Evolutionary conservation across 2,113 vertebrate species (phyloP).

Genomic region (Cynoglossus semilaevis): DNA sequence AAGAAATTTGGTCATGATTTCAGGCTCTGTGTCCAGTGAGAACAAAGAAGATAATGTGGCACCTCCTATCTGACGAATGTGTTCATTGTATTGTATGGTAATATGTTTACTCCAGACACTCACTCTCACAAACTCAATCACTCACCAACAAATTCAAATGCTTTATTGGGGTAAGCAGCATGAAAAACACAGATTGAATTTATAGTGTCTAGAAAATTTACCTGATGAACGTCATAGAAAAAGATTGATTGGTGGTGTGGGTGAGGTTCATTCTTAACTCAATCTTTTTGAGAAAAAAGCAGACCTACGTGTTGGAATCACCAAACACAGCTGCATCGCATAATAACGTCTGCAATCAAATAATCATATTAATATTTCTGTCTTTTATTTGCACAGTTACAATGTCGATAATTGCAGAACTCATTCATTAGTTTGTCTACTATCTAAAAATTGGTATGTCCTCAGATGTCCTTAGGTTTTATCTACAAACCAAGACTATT

Average conservation of each 20-base stretch:
- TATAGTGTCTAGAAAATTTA: constrained; percentile 17
- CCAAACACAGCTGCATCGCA: neutral
- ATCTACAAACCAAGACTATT: too few species aligned
- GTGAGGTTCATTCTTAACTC: constrained; percentile 11
- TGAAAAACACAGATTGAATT: constrained; percentile 5
- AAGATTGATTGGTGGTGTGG: neutral
- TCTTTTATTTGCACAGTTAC: too few species aligned
- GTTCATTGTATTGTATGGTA: too few species aligned
- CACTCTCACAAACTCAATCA: too few species aligned
- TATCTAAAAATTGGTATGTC: too few species aligned
- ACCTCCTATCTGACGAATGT: neutral
- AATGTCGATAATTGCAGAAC: too few species aligned
- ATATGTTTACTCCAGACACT: too few species aligned
- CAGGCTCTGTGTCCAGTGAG: constrained; percentile 42
- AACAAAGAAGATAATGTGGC: constrained; percentile 33
- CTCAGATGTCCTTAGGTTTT: too few species aligned
- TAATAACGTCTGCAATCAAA: too few species aligned
- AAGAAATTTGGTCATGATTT: constrained; percentile 37
- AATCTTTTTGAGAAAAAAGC: constrained; percentile 33
- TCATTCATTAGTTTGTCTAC: too few species aligned
- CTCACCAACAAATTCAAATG: neutral
- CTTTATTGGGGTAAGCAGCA: neutral
- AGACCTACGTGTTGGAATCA: constrained; percentile 26
- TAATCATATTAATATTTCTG: too few species aligned
- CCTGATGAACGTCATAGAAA: constrained; percentile 12